Evolutionary conservation across 2,113 vertebrate genomes (phyloP), one percentile per base, ranked within the genome.

Genomic region (Sakesphorus luctuosus): DNA sequence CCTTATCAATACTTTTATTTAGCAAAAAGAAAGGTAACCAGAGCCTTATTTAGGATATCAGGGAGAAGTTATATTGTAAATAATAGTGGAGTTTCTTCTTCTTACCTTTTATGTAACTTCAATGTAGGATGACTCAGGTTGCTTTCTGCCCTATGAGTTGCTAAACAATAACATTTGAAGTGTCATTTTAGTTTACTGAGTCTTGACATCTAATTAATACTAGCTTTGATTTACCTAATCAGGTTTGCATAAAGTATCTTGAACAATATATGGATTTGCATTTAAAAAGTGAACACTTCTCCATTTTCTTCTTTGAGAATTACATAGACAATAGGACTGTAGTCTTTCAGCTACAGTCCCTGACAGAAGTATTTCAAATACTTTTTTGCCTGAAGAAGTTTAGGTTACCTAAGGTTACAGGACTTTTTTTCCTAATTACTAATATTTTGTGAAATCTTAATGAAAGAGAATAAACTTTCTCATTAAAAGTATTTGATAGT

Each of bases 31-130:
- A n/a, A 84, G 4, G 14, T 58, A 80, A 81, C 2, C 9, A 50
- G 9, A 35, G 35, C 18, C 9, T n/a, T 33, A 10, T 72, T 20
- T 2, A 6, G 11, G 17, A 49, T 2, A 15, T 0, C 4, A 56
- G 9, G 5, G n/a, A 61, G 6, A 15, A 85, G 7, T 7, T 16
- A 23, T 86, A 11, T 21, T 83, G 33, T 6, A 61, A 83, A 61
- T 8, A 87, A 6, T 23, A 38, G 8, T 7, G 11, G 49, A 6
- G 2, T 86, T 56, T 78, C 7, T 65, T 59, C 6, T 50, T 2
- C 66, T 78, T 56, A 14, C 3, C 12, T 40, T 53, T 59, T 79
- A 13, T 9, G 0, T 17, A 75, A 59, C 7, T 61, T 68, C 3
- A 68, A 3, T 18, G 5, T 50, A 38, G 44, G 25, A 35, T 50